phyloP scores from a whole-genome alignment of 2,797 vertebrate genomes.

The Argya squamiceps region DNA sequence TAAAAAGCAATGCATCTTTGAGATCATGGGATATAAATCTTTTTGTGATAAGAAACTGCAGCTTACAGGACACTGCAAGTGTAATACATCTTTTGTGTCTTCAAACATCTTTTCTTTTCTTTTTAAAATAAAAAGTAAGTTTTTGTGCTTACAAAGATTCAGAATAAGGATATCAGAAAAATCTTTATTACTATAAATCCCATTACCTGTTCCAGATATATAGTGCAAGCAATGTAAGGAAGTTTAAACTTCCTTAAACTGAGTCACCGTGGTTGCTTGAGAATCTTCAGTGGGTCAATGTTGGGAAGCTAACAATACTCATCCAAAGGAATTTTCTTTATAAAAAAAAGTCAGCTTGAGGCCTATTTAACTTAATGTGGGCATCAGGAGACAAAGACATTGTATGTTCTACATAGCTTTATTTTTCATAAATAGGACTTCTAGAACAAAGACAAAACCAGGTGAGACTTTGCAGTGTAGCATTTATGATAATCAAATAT shows the following conservation, averaged over 20 bases:
- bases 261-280: not conserved
- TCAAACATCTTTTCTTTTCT: not conserved
- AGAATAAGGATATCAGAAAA: not conserved
- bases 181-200: not conserved
- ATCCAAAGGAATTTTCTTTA: not conserved
- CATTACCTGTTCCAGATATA: not conserved
- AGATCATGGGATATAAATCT: not conserved
- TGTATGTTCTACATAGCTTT: rapidly evolving
- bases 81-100: not conserved
- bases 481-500: not conserved
- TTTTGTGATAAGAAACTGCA: not conserved
- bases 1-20: constrained; percentile 10
- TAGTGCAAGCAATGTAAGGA: not conserved
- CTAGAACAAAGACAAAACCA: not conserved
- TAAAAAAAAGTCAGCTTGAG: not conserved
- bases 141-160: not conserved
- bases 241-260: not conserved
- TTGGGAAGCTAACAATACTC: not conserved
- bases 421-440: not conserved
- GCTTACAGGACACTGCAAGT: not conserved
- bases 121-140: not conserved
- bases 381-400: not conserved
- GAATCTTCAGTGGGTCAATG: not conserved
- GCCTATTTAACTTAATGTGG: not conserved
- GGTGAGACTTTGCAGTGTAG: not conserved